Evolutionary conservation across 2,888 invertebrate genomes (phyloP), one percentile per base, ranked within the genome.

Genomic region (Nomada fucata): DNA sequence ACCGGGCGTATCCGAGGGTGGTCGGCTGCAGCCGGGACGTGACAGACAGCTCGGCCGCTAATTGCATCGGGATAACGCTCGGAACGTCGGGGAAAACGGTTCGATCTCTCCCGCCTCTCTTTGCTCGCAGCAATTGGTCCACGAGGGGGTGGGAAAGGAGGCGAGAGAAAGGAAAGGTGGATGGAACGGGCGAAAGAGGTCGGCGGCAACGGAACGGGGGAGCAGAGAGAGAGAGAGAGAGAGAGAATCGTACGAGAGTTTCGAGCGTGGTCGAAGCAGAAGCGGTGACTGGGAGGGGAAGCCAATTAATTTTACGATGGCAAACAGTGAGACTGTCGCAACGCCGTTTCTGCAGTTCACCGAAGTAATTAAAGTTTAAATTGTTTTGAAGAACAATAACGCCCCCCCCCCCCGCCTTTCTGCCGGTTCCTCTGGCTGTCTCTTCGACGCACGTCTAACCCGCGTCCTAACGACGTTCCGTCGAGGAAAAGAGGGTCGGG

Each of bases 331-430:
- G 89, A 90, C 90, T 90, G 90, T 90, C 90, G 90, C 90, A 90
- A 90, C 89, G 90, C 87, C 88, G 89, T 90, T 90, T 90, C 90
- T 90, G 90, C 89, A 90, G 90, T 90, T 90, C 90, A 90, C 90
- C 89, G 90, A 90, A 90, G 90, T 90, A 90, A 90, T 90, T 90
- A 90, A 90, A 90, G 89, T 90, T 90, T 89, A 90, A 90, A 90
- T 90, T 90, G 90, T 90, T 90, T 90, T 90, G 90, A 90, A 90
- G 91, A 90, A 90, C 90, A 91, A 90, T 91, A 89, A 90, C 87
- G 78, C 82, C 60, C 53, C n/a, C 67, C 47, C 64, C 20, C 15
- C 15, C 23, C 55, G 55, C 47, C 80, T 74, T 74, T 67, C 82
- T 75, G 53, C 63, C 80, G 69, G 72, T 75, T 75, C 75, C 86